phyloP scores from a whole-genome alignment of 2,797 vertebrate genomes.

The Intellagama lesueurii region DNA sequence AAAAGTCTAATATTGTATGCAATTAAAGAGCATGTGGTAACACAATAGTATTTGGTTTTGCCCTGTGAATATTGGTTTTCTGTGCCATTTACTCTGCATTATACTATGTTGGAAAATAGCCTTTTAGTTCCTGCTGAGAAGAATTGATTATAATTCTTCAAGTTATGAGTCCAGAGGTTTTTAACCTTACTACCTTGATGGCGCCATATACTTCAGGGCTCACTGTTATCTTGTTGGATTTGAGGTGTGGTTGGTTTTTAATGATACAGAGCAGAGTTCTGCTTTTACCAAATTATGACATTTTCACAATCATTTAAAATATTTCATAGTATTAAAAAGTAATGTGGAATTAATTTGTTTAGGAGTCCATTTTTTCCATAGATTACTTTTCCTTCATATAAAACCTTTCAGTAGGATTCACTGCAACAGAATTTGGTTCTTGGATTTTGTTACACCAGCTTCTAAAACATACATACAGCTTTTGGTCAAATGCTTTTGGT shows the following conservation, averaged over 20 bases:
- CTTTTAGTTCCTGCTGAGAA: background rate
- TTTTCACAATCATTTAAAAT: slow-evolving; percentile 18
- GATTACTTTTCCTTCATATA: background rate
- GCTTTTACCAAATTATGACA: slow-evolving; percentile 38
- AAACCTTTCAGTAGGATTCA: slow-evolving; percentile 19
- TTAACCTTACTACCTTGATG: background rate
- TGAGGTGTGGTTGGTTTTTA: background rate
- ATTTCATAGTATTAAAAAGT: slow-evolving; percentile 8
- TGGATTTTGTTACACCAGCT: slow-evolving; percentile 16
- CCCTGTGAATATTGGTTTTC: background rate
- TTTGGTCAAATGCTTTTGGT: background rate
- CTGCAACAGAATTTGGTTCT: slow-evolving; percentile 18
- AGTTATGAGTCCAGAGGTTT: slow-evolving; percentile 27
- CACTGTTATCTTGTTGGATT: background rate
- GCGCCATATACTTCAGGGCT: background rate
- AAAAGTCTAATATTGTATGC: background rate
- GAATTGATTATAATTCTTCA: slow-evolving; percentile 22
- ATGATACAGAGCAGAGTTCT: slow-evolving; percentile 32
- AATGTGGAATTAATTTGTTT: slow-evolving; percentile 38
- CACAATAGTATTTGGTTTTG: background rate
- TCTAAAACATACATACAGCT: fast-evolving
- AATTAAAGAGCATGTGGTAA: background rate
- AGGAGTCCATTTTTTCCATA: background rate
- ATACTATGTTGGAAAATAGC: slow-evolving; percentile 12
- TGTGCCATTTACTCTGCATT: slow-evolving; percentile 36